A percentile compares a stretch with the other conserved stretches of the same genome.
Conservation (phyloP, 2,888 invertebrate species). For the Euphydryas editha region DNA sequence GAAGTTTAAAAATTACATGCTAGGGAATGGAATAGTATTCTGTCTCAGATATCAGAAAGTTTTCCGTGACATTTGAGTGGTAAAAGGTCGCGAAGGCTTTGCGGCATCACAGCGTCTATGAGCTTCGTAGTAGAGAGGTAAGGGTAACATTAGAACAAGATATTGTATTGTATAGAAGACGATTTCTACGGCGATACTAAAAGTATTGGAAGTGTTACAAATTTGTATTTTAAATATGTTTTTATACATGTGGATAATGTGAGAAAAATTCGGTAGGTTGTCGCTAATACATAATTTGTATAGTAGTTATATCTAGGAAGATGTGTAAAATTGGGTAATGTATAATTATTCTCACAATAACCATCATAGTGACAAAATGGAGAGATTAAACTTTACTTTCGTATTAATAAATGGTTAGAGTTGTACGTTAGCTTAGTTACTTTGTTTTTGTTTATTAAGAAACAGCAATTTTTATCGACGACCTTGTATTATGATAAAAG, state of each 20-base stretch:
- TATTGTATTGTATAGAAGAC: conserved; percentile 69
- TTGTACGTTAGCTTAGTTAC: too few species aligned
- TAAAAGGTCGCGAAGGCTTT: conserved; percentile 59
- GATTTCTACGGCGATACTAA: conserved; percentile 77
- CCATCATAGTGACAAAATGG: not conserved
- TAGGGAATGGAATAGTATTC: conserved; percentile 49
- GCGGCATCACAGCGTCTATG: conserved; percentile 71
- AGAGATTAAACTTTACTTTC: not conserved
- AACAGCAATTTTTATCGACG: too few species aligned
- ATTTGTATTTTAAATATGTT: conserved; percentile 73
- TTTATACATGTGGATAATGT: conserved; percentile 48
- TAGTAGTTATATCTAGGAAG: conserved; percentile 40
- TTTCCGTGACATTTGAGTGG: conserved; percentile 64
- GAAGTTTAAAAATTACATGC: conserved; percentile 10
- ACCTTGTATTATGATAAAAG: too few species aligned
- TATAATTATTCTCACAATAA: conserved; percentile 39
- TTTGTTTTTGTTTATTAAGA: too few species aligned
- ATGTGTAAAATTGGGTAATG: conserved; percentile 12
- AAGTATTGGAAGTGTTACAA: conserved; percentile 81
- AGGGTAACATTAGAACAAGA: conserved; percentile 75
- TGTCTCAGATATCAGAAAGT: conserved; percentile 74
- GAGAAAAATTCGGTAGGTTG: conserved; percentile 39
- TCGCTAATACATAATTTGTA: conserved; percentile 36
- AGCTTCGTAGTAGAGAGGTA: conserved; percentile 79
- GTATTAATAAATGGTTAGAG: too few species aligned